Conservation (phyloP, 2,888 invertebrate genomes). For the Drosophila fulvimacula region DNA sequence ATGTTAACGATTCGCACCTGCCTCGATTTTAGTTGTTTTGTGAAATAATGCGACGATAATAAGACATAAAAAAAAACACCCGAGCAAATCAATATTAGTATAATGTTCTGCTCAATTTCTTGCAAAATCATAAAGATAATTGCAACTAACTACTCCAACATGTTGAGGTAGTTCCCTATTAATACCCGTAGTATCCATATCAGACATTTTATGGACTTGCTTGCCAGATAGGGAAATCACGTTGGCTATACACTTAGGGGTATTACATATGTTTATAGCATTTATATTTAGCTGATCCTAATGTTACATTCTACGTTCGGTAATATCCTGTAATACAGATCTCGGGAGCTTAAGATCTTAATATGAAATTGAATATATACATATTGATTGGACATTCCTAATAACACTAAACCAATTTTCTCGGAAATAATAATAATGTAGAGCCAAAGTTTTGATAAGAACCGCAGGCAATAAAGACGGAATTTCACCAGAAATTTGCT, state of each 20-base stretch:
- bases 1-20: conserved; percentile 32
- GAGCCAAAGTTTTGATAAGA: neutral
- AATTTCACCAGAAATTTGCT: neutral
- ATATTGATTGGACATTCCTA: neutral
- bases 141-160: conserved; percentile 25
- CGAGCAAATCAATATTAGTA: conserved; percentile 12
- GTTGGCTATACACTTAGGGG: neutral
- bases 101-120: conserved; percentile 31
- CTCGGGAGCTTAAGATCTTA: too few relatives aligned
- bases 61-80: neutral
- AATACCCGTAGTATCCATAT: conserved; percentile 14
- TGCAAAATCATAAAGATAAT: conserved; percentile 63
- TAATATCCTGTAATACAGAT: neutral
- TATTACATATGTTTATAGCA: neutral
- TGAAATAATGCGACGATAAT: conserved; percentile 36
- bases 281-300: neutral
- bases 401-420: neutral
- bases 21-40: conserved; percentile 39
- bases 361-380: neutral
- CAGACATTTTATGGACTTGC: conserved; percentile 17
- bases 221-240: neutral
- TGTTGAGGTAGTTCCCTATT: conserved; percentile 56
- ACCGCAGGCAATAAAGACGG: neutral
- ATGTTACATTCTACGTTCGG: neutral
- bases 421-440: neutral